Evolutionary conservation across 64 coral and sea anemone species (phyloP), one percentile per base, ranked within the genome.

Genomic region (Dendronephthya gigantea): DNA sequence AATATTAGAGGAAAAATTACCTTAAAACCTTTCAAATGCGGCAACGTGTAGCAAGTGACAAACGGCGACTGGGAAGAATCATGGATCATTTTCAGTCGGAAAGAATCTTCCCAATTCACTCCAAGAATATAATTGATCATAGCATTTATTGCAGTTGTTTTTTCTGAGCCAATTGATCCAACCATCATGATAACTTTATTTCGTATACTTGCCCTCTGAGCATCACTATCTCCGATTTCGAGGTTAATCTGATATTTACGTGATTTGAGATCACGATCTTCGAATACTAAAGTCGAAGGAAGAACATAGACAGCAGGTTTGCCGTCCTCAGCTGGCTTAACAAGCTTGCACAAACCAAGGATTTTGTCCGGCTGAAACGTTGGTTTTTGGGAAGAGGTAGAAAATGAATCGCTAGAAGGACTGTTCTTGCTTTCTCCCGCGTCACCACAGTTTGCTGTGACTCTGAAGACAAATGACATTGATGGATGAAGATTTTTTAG

Each of bases 31-130:
- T 65, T 7, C 82, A 68, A 31, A 38, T 70, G 34, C 0, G 88
- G 88, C 65, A 89, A 43, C 39, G 82, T 89, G 82, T 89, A 89
- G 41, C 79, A 83, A 28, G 88, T 45, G 22, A 89, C 88, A 82
- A 83, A 83, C 49, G 66, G 88, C 14, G 87, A 82, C 82, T 82
- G 87, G 56, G 81, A 89, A 9, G 43, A 36, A 25, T 89, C 88
- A 41, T 89, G 88, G 58, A 89, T 89, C 82, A 89, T 83, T 82
- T 89, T 89, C 52, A 90, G 17, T 48, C 88, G 88, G 68, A 90
- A 90, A 23, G 48, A 23, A 9, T 90, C 58, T 32, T 90, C 68
- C 88, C 82, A 84, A 23, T 79, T 16, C 11, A 90, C 88, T 40
- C 88, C 88, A 13, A 90, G 15, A 7, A 90, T 37, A 66, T 90